These are phyloP conservation scores for Oncorhynchus clarkii DNA, from an alignment of 2,113 vertebrate species.

Conservation along the genomic window DNA sequence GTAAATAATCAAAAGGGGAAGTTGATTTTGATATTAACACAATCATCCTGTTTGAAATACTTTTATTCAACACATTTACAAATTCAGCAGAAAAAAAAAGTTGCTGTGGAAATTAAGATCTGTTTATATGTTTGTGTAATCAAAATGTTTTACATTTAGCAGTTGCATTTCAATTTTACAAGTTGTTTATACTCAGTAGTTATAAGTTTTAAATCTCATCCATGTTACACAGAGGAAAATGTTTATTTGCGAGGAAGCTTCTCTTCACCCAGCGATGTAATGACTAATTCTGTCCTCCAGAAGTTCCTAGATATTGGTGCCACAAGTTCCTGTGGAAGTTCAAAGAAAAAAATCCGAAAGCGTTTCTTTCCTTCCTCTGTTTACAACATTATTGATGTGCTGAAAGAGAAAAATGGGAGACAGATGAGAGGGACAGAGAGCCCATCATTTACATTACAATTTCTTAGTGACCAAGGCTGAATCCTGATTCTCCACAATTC, in stretches of 20 bases:
- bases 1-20: not conserved
- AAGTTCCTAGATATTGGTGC: slow-evolving; percentile 18
- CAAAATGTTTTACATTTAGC: not conserved
- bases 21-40: too few species aligned
- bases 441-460: not conserved
- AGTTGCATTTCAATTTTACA: slow-evolving; percentile 15
- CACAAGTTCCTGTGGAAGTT: slow-evolving; percentile 41
- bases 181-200: not conserved
- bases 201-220: not conserved
- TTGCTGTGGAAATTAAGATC: not conserved
- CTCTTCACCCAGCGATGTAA: not conserved
- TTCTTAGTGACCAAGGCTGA: not conserved
- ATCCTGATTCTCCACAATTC: not conserved
- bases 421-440: slow-evolving; percentile 10
- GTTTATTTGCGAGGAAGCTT: slow-evolving; percentile 35
- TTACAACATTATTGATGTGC: slow-evolving; percentile 21
- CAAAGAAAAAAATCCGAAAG: not conserved
- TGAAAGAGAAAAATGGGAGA: slow-evolving; percentile 16
- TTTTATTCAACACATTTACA: slow-evolving; percentile 7
- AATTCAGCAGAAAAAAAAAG: not conserved
- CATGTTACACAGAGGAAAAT: not conserved
- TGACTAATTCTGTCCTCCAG: slow-evolving; percentile 4
- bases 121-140: not conserved
- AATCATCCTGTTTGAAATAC: not conserved
- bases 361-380: slow-evolving; percentile 38